Evolutionary conservation across 2,113 vertebrate genomes (phyloP), one percentile per base, ranked within the genome.

Genomic region (Hippocampus comes): DNA sequence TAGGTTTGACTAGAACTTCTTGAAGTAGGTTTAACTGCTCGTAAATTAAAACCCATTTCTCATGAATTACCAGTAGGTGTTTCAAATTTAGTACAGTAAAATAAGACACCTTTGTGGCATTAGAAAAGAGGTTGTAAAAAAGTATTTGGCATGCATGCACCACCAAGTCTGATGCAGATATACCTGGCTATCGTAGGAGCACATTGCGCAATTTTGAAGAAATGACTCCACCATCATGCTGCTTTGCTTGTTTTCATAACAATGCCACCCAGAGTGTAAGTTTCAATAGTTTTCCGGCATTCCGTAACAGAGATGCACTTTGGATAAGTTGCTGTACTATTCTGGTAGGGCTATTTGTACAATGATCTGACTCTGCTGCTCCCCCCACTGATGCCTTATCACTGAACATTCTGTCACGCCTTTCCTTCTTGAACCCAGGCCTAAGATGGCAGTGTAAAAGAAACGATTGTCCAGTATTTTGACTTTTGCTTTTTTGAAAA

Each of bases 381-480:
- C 42, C 61, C 61, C 61, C 61, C 61, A 11, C 38, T 65, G 41
- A 65, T 66, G 42, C 25, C 64, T 66, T 66, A 66, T 66, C 64
- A 23, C 43, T 18, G 64, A 48, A 27, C 64, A 66, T 66, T 66
- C 64, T 66, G 64, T 66, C 43, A 66, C 64, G 64, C 64, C 63
- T 66, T 66, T 66, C 64, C 63, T 43, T 43, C 20, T 46, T 65
- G 63, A 46, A 43, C 21, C 21, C 63, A 25, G n/a, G 21, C 41
- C 14, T 3, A 12, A 49, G 25, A 46, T 46, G 21, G 63, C 63
- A 46, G 63, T 65, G 41, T 43, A 23, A 46, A 66, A 49, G 64
- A 43, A 48, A 25, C 64, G 9, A 48, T 66, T 66, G 64, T 66
- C 64, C 7, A 25, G 42, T 66, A 23, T 66, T 66, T 46, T 48